phyloP scores from a whole-genome alignment of 1,140 invertebrate genomes.

The Panulirus ornatus region DNA sequence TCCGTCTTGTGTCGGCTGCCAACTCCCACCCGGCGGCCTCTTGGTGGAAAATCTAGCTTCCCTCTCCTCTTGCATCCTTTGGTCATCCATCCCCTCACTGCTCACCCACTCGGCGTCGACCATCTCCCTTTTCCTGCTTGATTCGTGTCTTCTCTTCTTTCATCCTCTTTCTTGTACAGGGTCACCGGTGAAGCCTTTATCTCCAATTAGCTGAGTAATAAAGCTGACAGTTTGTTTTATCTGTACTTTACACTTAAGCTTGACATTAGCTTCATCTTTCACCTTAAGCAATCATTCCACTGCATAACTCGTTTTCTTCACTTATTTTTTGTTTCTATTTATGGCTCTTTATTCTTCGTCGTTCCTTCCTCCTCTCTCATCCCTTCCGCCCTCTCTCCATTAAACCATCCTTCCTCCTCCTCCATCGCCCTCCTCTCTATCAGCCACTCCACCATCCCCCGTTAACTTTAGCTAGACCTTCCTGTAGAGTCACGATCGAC shows the following conservation, averaged over 20 bases:
- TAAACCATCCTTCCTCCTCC: too few relatives aligned
- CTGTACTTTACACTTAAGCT: too few relatives aligned
- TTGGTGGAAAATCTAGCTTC: not conserved
- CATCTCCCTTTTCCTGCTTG: not conserved
- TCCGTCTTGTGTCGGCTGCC: not conserved
- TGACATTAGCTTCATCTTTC: too few relatives aligned
- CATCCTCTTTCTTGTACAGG: too few relatives aligned
- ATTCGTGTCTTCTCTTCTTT: too few relatives aligned
- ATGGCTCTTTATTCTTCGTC: too few relatives aligned
- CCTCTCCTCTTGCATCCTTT: not conserved
- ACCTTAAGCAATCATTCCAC: too few relatives aligned
- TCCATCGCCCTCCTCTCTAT: not conserved
- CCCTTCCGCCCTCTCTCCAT: not conserved
- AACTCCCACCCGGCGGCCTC: not conserved
- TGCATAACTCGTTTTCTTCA: too few relatives aligned
- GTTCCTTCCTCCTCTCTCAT: not conserved
- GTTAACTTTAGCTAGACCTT: slow-evolving; percentile 42
- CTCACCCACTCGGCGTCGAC: not conserved
- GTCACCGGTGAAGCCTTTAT: too few relatives aligned
- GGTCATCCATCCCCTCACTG: not conserved
- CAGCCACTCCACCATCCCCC: not conserved
- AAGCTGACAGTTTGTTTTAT: too few relatives aligned
- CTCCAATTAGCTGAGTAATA: too few relatives aligned
- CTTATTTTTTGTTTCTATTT: too few relatives aligned
- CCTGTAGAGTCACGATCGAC: slow-evolving; percentile 66